Percentiles rank a stretch among this genome's conserved stretches.
These are phyloP conservation scores for Drosophila melanica DNA, from an alignment of 1,140 invertebrate species.

Conservation along the genomic window DNA sequence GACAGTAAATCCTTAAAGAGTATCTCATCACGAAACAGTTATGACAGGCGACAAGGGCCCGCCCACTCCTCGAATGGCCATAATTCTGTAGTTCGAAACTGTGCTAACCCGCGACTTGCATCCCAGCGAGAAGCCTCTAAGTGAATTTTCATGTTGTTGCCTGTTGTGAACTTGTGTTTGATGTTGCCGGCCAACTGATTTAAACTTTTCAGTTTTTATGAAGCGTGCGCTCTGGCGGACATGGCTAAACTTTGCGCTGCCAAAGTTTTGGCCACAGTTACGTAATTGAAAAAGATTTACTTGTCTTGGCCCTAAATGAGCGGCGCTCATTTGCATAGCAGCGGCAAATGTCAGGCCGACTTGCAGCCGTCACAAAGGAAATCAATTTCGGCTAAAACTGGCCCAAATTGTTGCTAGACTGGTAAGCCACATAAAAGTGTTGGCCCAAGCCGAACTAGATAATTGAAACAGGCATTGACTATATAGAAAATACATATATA, in stretches of 20 bases:
- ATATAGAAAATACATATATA: neutral
- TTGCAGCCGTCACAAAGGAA: slow-evolving; percentile 52
- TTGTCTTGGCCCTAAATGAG: slow-evolving; percentile 26
- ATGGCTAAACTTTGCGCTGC: slow-evolving; percentile 38
- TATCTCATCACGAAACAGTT: slow-evolving; percentile 56
- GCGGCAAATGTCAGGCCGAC: slow-evolving; percentile 11
- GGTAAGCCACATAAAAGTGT: slow-evolving; percentile 69
- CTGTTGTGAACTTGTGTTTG: slow-evolving; percentile 37
- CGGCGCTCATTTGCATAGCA: slow-evolving; percentile 43
- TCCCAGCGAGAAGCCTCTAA: slow-evolving; percentile 30
- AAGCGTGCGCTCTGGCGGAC: slow-evolving; percentile 27
- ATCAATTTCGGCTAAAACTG: slow-evolving; percentile 56
- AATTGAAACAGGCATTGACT: slow-evolving; percentile 66
- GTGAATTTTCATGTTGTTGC: slow-evolving; percentile 62
- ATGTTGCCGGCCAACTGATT: slow-evolving; percentile 35
- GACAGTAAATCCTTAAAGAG: slow-evolving; percentile 49
- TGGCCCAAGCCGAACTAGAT: slow-evolving; percentile 47
- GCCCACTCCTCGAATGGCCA: neutral
- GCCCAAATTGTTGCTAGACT: slow-evolving; percentile 42
- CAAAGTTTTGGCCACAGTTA: slow-evolving; percentile 36
- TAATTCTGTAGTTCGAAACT: slow-evolving; percentile 26
- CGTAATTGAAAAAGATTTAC: slow-evolving; percentile 50
- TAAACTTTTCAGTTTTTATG: slow-evolving; percentile 50
- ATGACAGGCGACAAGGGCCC: slow-evolving; percentile 48
- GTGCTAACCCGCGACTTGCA: neutral